Evolutionary conservation across 2,113 vertebrate genomes (phyloP).

Genomic region (Calypte anna): DNA sequence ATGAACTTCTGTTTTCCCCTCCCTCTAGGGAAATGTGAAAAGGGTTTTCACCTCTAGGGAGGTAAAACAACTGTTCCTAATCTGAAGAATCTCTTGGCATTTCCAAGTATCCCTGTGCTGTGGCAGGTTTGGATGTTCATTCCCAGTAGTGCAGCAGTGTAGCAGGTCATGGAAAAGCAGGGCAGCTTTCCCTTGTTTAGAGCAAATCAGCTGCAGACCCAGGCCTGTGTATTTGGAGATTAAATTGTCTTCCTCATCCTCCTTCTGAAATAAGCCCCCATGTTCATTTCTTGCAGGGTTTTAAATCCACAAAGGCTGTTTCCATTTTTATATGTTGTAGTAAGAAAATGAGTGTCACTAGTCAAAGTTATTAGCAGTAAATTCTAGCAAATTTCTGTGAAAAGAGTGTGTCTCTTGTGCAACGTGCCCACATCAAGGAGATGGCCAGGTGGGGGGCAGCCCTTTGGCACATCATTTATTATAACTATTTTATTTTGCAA

Average conservation of each 20-base stretch:
- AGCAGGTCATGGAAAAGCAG: neutral
- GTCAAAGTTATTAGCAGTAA: neutral
- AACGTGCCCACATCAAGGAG: neutral
- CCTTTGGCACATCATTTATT: neutral
- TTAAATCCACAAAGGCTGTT: neutral
- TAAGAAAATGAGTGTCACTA: neutral
- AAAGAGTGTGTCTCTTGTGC: neutral
- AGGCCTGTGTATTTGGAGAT: neutral
- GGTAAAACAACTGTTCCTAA: neutral
- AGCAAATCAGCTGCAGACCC: rapidly evolving
- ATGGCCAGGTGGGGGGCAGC: neutral
- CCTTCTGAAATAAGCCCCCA: neutral
- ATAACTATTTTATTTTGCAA: neutral
- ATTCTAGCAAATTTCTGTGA: neutral
- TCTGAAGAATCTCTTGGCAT: neutral
- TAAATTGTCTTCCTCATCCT: neutral
- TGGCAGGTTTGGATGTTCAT: neutral
- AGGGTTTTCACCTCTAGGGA: too few species aligned
- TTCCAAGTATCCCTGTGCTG: neutral
- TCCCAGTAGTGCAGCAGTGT: rapidly evolving
- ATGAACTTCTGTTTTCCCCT: neutral
- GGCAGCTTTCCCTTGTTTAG: neutral
- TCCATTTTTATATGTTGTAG: neutral
- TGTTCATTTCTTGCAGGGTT: rapidly evolving
- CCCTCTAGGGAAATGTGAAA: neutral